A percentile compares a stretch with the other conserved stretches of the same genome.
These are phyloP conservation scores for Parasteatoda lunata DNA, from an alignment of 2,888 invertebrate genomes.

Conservation along the genomic window DNA sequence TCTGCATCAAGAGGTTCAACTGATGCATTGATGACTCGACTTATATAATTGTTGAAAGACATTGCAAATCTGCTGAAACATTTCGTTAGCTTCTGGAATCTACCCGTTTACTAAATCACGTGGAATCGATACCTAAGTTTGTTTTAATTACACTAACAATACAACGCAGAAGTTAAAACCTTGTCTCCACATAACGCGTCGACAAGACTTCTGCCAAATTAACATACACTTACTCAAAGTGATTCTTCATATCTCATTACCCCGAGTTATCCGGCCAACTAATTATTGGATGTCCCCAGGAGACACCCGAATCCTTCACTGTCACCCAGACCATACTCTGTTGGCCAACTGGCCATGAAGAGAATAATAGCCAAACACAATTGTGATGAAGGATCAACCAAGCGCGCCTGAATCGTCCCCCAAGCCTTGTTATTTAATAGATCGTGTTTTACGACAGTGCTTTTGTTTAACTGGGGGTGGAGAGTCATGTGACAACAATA, in stretches of 20 bases:
- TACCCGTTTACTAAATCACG: background rate
- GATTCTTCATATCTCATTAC: background rate
- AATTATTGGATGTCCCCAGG: background rate
- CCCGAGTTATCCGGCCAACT: background rate
- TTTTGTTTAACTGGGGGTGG: background rate
- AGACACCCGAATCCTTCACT: background rate
- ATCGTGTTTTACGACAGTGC: slow-evolving; percentile 34
- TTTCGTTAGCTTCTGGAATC: background rate
- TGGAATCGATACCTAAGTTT: too few species aligned
- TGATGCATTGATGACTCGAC: too few species aligned
- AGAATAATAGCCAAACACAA: background rate
- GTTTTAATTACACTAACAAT: too few species aligned
- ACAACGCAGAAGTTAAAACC: background rate
- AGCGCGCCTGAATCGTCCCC: background rate
- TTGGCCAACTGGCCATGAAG: background rate
- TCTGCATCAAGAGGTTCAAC: too few species aligned
- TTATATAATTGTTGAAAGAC: too few species aligned
- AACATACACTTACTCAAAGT: background rate
- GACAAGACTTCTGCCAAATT: background rate
- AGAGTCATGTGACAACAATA: background rate
- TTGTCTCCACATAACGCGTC: background rate
- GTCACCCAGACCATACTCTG: background rate
- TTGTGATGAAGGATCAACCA: background rate
- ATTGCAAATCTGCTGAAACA: too few species aligned
- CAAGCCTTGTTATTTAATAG: slow-evolving; percentile 18